Base-by-base conservation (phyloP, 2,113 vertebrate species). In the Litocranius walleri region DNA sequence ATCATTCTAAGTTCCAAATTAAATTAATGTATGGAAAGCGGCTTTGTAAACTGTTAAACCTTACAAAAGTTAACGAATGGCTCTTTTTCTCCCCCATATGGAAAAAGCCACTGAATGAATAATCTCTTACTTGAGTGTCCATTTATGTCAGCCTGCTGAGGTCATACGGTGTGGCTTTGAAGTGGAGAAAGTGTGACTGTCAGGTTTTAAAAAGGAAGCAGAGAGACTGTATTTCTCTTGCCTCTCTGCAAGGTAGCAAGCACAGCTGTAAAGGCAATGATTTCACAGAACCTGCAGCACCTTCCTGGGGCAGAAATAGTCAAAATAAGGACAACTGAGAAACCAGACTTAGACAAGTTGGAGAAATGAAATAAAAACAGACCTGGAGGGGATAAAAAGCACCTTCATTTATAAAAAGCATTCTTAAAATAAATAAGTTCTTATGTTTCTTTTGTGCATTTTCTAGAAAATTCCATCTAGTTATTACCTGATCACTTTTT, bases 111-210 rank as follows among this genome's bases (percentile, higher is more conserved):
- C 86, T 56, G 48, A 91, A 94, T 97, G 97, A 98, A 97, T 97
- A 95, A 93, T 94, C 88, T 91, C 92, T 57, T 87, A 88, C 91
- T 15, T 86, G 97, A 97, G 89, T 95, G 96, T 97, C 97, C 98
- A 81, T 96, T 97, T 97, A 81, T 98, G 95, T 98, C 97, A 98
- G 95, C 96, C 89, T 54, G 95, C 93, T 97, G 97, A 98, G 93
- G 98, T 98, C 98, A 98, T 94, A n/a, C 0, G 13, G 62, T 95
- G 95, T 85, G 91, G 78, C 97, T 98, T 97, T 98, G 96, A 98
- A 98, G 97, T 97, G 62, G 90, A 96, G 98, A 98, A 98, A 96
- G 97, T 98, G 98, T 98, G 97, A 97, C 96, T 96, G 91, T 97
- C 95, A 95, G 96, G 95, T 93, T 98, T 97, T 94, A 93, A 87